Base-by-base conservation (phyloP, 2,797 vertebrate species). In the Macropodus opercularis region DNA sequence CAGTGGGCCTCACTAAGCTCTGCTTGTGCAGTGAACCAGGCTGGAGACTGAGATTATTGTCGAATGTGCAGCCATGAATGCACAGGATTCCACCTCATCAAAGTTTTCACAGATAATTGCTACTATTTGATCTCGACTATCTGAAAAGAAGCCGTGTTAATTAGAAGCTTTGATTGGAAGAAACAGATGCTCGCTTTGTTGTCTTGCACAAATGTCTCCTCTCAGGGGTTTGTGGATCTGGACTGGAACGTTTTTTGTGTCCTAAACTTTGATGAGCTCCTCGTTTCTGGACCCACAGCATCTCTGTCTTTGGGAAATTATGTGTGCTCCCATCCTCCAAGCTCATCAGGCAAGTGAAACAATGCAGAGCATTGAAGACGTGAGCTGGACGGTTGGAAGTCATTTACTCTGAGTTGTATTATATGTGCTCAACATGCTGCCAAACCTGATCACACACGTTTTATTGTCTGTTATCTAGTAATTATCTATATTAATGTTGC, bases 131-230 rank as follows among this genome's bases (percentile, higher is more conserved):
- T 82, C 79, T 77, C 23, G 65, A 56, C 70, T 74, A 75, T 78
- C 55, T 86, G 75, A 82, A 81, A 79, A 77, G 87, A 87, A 85
- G 77, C 75, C 41, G 67, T 80, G 84, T 90, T 92, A 91, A 93
- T 92, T 92, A 86, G 85, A 85, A 69, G 75, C 80, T 86, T 73
- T 85, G 73, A 90, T 87, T 85, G 72, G 84, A 73, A 77, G 80
- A 80, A 85, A 90, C 69, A 85, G 89, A 83, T 36, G 72, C 66
- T 68, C 52, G 80, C 83, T 90, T 93, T 93, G 91, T 93, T 90
- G 72, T 71, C 55, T 10, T 69, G 38, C 44, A 75, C 80, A 82
- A 84, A 83, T 83, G 62, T 69, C 38, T 72, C 22, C 39, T 68
- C 62, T 79, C 52, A 2, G 66, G 38, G 69, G 49, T 63, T 83